phyloP scores from a whole-genome alignment of 2,797 vertebrate species.

The Pipistrellus nathusii region DNA sequence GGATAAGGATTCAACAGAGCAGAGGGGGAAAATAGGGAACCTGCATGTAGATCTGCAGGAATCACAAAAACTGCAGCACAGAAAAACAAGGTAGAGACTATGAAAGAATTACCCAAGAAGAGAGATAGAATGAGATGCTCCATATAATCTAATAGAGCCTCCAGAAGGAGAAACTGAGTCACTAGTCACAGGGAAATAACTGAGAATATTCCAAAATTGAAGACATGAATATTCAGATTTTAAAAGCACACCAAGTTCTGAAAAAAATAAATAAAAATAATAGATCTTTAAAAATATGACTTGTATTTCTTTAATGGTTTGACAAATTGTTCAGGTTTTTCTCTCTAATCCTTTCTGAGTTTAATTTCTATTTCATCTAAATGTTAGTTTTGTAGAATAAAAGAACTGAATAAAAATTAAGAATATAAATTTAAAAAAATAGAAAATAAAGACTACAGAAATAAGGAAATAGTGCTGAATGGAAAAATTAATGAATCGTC shows the following conservation, averaged over 20 bases:
- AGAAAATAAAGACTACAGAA: neutral
- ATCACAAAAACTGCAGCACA: neutral
- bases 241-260: neutral
- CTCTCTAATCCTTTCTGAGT: neutral
- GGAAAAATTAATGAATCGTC: neutral
- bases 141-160: neutral
- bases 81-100: neutral
- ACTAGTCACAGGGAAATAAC: neutral
- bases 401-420: constrained; percentile 11
- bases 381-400: neutral
- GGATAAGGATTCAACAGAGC: neutral
- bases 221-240: neutral
- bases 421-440: neutral
- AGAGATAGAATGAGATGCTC: neutral
- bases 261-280: neutral
- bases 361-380: constrained; percentile 40
- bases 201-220: neutral
- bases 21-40: neutral
- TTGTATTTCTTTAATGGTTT: neutral
- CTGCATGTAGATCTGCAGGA: neutral
- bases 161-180: neutral
- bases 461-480: neutral
- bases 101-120: neutral
- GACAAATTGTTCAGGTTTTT: neutral
- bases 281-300: neutral